Percentiles rank a stretch among this genome's conserved stretches.
phyloP scores from a whole-genome alignment of 2,797 vertebrate genomes.

The Aulostomus chinensis region DNA sequence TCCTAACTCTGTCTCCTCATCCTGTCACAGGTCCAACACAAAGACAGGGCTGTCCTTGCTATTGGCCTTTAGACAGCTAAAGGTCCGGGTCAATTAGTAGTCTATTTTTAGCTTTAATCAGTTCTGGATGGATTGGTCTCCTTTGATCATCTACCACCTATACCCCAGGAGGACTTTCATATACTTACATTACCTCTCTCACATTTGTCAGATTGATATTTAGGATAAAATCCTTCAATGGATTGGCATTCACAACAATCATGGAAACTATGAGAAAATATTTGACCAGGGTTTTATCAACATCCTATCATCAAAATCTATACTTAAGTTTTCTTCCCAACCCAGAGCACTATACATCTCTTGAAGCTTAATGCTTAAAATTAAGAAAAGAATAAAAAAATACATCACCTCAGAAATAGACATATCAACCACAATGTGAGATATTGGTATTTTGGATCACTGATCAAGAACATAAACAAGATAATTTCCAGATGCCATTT shows the following conservation, averaged over 20 bases:
- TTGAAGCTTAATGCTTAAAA: too few relatives aligned
- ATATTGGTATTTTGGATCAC: too few relatives aligned
- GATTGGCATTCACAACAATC: conserved; percentile 1
- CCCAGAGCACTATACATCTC: too few relatives aligned
- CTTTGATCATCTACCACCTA: conserved; percentile 1
- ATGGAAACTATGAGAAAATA: conserved; percentile 17
- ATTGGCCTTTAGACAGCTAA: conserved; percentile 15
- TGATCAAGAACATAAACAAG: too few relatives aligned
- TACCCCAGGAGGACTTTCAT: conserved; percentile 14
- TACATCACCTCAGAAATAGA: too few relatives aligned
- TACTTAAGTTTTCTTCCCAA: too few relatives aligned
- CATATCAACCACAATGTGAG: too few relatives aligned
- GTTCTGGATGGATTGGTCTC: conserved; percentile 4
- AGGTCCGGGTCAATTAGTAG: conserved; percentile 17
- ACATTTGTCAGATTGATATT: neutral
- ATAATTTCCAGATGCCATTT: too few relatives aligned
- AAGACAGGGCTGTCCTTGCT: conserved; percentile 1
- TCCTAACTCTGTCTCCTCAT: conserved; percentile 75
- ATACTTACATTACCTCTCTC: conserved; percentile 15
- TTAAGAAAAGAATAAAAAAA: too few relatives aligned
- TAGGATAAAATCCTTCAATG: conserved; percentile 11
- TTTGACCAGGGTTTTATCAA: too few relatives aligned
- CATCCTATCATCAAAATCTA: too few relatives aligned
- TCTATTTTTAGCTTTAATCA: conserved; percentile 27
- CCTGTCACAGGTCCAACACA: conserved; percentile 1